Base-by-base conservation (phyloP, 2,888 invertebrate genomes). In the Noctua janthina region DNA sequence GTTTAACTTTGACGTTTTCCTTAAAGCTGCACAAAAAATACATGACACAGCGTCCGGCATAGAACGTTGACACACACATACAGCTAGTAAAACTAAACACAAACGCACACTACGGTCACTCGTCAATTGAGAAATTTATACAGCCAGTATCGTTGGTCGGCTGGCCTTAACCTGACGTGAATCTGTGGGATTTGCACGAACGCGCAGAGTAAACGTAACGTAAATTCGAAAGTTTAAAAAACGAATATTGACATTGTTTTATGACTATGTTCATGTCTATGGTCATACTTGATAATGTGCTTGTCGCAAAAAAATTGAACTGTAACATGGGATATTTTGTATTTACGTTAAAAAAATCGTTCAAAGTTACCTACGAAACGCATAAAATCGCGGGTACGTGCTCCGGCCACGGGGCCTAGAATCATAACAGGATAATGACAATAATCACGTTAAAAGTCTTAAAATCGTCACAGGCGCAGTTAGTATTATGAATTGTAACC, bases 1-100 rank as follows among this genome's bases (percentile, higher is more conserved):
- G 2, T 68, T 68, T n/a, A 23, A 68, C n/a, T 46, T 68, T 46
- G 68, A 17, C 46, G 46, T 68, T 68, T 68, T 46, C 68, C 68
- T 68, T 46, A 0, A 15, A n/a, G 17, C 68, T 46, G 10, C 8
- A n/a, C 43, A 46, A 68, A 67, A 68, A 20, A 35, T 17, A 17
- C 17, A 64, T 17, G 64, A 17, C 29, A 64, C 10, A 62, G 15
- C 29, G 59, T 29, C 39, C 23, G 23, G 6, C 43, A 15, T 43
- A 46, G 4, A 46, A n/a, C 39, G 29, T 1, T 64, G 35, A 43
- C 68, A n/a, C 68, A 67, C 66, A 43, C 54, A 72, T 15, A 20
- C 35, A 70, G 20, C 67, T 7, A 54, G 3, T 11, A 15, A 56
- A 56, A 43, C 11, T 43, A 56, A 39, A 74, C 1, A 68, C 46